phyloP scores from a whole-genome alignment of 2,888 invertebrate genomes.

The Trachelus iudaicus region DNA sequence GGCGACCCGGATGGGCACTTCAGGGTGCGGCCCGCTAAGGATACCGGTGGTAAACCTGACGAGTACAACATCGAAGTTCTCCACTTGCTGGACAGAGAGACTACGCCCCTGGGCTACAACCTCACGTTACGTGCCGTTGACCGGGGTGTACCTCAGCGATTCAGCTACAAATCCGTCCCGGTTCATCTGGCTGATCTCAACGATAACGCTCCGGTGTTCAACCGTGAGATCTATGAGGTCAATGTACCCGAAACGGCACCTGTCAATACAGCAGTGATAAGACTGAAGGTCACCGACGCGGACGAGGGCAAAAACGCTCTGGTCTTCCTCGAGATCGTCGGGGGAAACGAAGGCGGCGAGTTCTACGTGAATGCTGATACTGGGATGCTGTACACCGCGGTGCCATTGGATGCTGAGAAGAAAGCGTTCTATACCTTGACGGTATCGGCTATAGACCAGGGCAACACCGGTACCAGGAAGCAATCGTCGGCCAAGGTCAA shows the following conservation, averaged over 20 bases:
- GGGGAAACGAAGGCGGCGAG: slow-evolving; percentile 90
- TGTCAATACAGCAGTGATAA: slow-evolving; percentile 86
- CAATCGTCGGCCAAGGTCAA: slow-evolving; percentile 92
- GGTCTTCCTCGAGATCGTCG: slow-evolving; percentile 88
- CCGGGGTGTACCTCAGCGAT: slow-evolving; percentile 81
- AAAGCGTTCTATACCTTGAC: slow-evolving; percentile 88
- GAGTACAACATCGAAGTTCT: slow-evolving; percentile 86
- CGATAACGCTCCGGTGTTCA: slow-evolving; percentile 89
- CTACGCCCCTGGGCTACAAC: slow-evolving; percentile 84
- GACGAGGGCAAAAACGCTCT: slow-evolving; percentile 87
- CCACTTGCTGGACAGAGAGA: slow-evolving; percentile 81
- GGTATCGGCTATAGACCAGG: slow-evolving; percentile 90
- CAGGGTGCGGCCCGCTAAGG: slow-evolving; percentile 74
- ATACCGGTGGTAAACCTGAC: slow-evolving; percentile 64
- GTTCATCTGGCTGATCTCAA: slow-evolving; percentile 85
- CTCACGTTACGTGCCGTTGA: slow-evolving; percentile 88
- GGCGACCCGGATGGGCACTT: slow-evolving; percentile 93
- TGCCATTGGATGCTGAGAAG: slow-evolving; percentile 84
- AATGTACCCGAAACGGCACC: slow-evolving; percentile 91
- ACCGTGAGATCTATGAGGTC: slow-evolving; percentile 87
- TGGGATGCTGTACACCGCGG: slow-evolving; percentile 89
- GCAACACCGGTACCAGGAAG: slow-evolving; percentile 83
- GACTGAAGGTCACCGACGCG: slow-evolving; percentile 87
- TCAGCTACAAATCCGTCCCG: slow-evolving; percentile 83
- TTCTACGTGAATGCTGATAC: slow-evolving; percentile 89